Base-by-base conservation (phyloP, 1,140 invertebrate species). In the Bombus balteatus region DNA sequence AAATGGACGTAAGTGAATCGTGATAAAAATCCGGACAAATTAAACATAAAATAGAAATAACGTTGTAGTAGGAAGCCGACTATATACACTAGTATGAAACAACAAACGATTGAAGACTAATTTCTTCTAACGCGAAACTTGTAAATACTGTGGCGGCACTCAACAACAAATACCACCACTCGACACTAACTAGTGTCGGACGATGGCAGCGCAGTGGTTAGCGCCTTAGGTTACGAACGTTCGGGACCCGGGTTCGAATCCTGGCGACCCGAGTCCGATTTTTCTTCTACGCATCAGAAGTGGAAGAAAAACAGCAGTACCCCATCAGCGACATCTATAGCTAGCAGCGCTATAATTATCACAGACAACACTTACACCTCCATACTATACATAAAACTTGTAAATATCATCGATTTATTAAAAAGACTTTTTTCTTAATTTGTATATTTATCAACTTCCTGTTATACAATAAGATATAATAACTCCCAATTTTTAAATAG, bases 1-100 rank as follows among this genome's bases (percentile, higher is more conserved):
- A 97, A 94, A 95, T 96, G 90, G 95, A 95, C 62, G 88, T 90
- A 37, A 91, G 83, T 18, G 94, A 95, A 79, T 87, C 94, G 77
- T 95, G 93, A 93, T 91, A 74, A 86, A 81, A 15, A 66, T 34
- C 73, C 34, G 41, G 37, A 62, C 41, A 32, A 72, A 57, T 34
- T 59, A 12, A 12, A 34, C 59, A 65, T 25, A 8, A 62, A 18
- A 34, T 34, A 34, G 6, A 62, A 62, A 6, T 53, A n/a, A 82
- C 22, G 28, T 39, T 15, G n/a, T 13, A 34, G 5, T 28, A 39
- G 37, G 15, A 22, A 65, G 2, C 0, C 0, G 3, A 32, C 0
- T 41, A 37, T 65, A 18, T 62, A 12, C 37, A 34, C 3, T 2
- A n/a, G 32, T 22, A 82, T 28, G 28, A 34, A 6, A n/a, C 18